These are phyloP conservation scores for Melierax canorus DNA, from an alignment of 2,113 vertebrate genomes.

Conservation along the genomic window DNA sequence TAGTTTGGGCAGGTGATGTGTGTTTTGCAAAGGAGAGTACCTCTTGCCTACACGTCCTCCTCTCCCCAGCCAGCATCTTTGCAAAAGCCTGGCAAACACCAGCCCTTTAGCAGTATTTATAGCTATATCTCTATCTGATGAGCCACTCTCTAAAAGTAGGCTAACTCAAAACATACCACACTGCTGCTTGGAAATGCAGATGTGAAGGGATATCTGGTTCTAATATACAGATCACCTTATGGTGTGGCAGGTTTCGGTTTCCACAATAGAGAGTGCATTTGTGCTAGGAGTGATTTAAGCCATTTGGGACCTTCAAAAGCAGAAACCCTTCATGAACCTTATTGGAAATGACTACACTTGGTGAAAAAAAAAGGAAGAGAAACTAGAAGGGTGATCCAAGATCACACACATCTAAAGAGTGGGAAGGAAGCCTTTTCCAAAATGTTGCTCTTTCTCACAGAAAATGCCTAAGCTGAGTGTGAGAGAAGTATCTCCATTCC, in stretches of 20 bases:
- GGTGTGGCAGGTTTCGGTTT: conserved; percentile 67
- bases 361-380: conserved; percentile 27
- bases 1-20: background rate
- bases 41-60: background rate
- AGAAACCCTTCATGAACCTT: conserved; percentile 55
- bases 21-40: background rate
- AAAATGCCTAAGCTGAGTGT: background rate
- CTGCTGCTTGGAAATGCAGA: conserved; percentile 49
- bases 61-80: background rate
- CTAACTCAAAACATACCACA: conserved; percentile 53
- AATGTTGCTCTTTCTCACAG: conserved; percentile 10
- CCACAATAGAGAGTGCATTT: conserved; percentile 67
- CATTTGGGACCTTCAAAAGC: conserved; percentile 69
- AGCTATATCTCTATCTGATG: conserved; percentile 47
- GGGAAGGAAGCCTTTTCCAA: conserved; percentile 24
- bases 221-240: conserved; percentile 66
- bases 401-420: conserved; percentile 36
- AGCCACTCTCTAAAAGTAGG: conserved; percentile 37
- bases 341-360: conserved; percentile 61
- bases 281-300: conserved; percentile 60
- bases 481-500: background rate
- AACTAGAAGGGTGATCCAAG: conserved; percentile 43
- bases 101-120: conserved; percentile 26
- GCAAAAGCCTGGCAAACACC: background rate
- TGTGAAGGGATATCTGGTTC: conserved; percentile 59